Base-by-base conservation (phyloP, 1,140 invertebrate species). In the Globodera ellingtonae region DNA sequence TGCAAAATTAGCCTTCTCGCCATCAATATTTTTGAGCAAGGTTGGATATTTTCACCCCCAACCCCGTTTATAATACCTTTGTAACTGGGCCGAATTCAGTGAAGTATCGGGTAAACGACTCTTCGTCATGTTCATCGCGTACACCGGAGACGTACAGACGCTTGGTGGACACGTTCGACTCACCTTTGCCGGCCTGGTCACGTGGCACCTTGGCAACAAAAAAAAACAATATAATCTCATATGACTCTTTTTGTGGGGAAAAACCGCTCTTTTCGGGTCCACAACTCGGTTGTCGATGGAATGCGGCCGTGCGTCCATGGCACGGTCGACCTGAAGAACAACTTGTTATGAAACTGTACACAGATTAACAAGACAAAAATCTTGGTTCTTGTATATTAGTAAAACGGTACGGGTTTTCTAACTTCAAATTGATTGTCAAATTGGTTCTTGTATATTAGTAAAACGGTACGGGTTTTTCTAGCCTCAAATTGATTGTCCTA, bases 61-160 rank as follows among this genome's bases (percentile, higher is more conserved):
- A 35, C 35, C 35, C 35, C 35, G 35, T 35, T 35, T 35, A 35
- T 44, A 18, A 62, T 56, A 95, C 93, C 65, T 93, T 94, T 18
- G 93, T 91, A 81, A 96, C 94, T 65, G 92, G 93, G 2, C 96
- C 96, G 90, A 93, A 98, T 76, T 92, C 95, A 72, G 93, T 92
- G 91, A 98, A 98, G 92, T 97, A 98, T 87, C 96, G 94, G 87
- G 93, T 92, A 75, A 84, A 86, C 83, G 75, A 84, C 35, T 84
- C 79, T 70, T 89, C 89, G 46, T 67, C 85, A 76, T 85, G 84
- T 21, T 84, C 85, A 72, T 90, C 89, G 48, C 85, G 95, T 1
- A 98, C 91, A 4, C 95, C 95, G 77, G 95, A 95, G 80, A 98
- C 94, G 89, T 97, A 98, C 4, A 98, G 91, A 90, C 98, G 98